Evolutionary conservation across 1,140 invertebrate species (phyloP), one percentile per base, ranked within the genome.

Genomic region (Eciton burchellii): DNA sequence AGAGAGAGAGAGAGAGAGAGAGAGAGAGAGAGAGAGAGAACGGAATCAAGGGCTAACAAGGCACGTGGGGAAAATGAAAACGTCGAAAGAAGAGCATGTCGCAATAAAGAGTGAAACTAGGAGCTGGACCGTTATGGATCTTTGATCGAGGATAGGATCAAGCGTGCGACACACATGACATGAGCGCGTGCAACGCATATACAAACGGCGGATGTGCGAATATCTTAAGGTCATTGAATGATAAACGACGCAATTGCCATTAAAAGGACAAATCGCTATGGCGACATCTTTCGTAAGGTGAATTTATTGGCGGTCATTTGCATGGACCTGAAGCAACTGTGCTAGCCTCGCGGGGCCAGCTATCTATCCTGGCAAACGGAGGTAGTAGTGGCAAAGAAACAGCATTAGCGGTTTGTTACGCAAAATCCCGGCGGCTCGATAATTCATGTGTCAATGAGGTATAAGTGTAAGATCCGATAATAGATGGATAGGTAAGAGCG

Each of bases 241-340:
- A 16, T 52, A 45, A 5, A 6, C n/a, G 45, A 41, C 21, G 72
- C 24, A 52, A n/a, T 62, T 84, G 68, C 29, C 49, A 60, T 84
- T 83, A 54, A 62, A 54, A 65, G 26, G 62, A 84, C 45, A 73
- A 26, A 76, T 76, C 73, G 16, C 24, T 57, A 14, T 45, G 43
- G 21, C 21, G 11, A 59, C 19, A 43, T 45, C n/a, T 88, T 87
- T 88, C 54, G 81, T 14, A 87, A 89, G 41, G 63, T 5, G 63
- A 74, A 86, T 90, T 88, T 88, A 88, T 88, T 83, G 82, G 47
- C 68, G 54, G 84, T 72, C 56, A 77, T 85, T 85, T 59, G 43
- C 60, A 57, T 11, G 62, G 9, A 66, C 60, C 74, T 71, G 21
- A 84, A 72, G 57, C 59, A 63, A 76, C 49, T 63, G 59, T 76